These are phyloP conservation scores for Paramormyrops kingsleyae DNA, from an alignment of 2,113 vertebrate species.

Conservation along the genomic window DNA sequence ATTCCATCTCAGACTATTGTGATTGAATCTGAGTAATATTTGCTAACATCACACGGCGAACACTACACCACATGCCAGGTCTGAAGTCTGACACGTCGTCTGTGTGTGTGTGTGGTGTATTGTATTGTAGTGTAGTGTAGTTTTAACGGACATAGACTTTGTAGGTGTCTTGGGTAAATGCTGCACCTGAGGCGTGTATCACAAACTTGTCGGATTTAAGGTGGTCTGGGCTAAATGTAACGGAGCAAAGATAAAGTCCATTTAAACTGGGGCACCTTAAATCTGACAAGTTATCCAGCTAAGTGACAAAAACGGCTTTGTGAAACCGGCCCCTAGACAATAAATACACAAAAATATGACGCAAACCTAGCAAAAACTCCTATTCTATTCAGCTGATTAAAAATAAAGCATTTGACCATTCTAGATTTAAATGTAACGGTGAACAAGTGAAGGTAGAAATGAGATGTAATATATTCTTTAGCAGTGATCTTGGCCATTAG, in stretches of 20 bases:
- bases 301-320: background rate
- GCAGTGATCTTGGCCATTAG: background rate
- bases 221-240: background rate
- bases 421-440: background rate
- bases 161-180: background rate
- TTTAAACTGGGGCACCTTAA: background rate
- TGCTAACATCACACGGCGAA: background rate
- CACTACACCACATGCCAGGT: background rate
- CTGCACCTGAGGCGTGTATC: background rate
- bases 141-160: background rate
- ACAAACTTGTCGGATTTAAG: background rate
- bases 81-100: background rate
- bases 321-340: background rate
- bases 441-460: background rate
- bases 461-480: background rate
- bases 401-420: background rate
- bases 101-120: background rate
- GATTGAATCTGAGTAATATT: background rate
- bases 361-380: background rate
- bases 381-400: background rate
- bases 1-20: background rate
- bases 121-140: background rate
- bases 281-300: background rate
- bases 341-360: background rate
- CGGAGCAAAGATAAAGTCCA: too few relatives aligned